Evolutionary conservation across 2,888 invertebrate genomes (phyloP).

Genomic region (Dendrolimus pini): DNA sequence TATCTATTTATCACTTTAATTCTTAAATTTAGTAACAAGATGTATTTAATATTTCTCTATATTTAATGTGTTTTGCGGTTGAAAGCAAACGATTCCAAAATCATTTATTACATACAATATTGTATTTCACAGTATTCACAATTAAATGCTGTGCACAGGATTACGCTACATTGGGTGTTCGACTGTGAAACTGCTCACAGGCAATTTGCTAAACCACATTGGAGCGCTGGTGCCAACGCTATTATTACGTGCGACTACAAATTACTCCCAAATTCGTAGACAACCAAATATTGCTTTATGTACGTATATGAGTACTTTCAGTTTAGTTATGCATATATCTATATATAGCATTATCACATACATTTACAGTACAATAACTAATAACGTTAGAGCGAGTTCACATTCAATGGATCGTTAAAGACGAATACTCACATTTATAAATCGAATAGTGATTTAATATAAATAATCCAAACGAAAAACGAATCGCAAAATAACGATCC

Average conservation of each 20-base stretch:
- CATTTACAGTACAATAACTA: background rate
- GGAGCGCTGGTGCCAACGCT: background rate
- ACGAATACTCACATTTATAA: too few species aligned
- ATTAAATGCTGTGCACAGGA: background rate
- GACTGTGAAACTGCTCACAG: background rate
- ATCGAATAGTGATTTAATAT: too few species aligned
- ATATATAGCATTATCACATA: background rate
- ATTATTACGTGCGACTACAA: background rate
- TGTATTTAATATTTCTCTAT: too few species aligned
- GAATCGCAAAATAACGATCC: too few species aligned
- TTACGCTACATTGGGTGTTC: background rate
- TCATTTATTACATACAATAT: background rate
- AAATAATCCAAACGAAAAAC: too few species aligned
- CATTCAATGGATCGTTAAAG: background rate
- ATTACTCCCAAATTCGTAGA: background rate
- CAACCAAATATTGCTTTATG: background rate
- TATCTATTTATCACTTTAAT: too few species aligned
- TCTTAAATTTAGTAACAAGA: too few species aligned
- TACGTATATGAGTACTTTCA: background rate
- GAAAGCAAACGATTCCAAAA: too few species aligned
- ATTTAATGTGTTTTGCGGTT: too few species aligned
- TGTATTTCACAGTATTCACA: background rate
- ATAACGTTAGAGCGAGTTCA: background rate
- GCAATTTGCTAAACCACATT: background rate
- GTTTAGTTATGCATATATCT: background rate